Evolutionary conservation across 2,797 vertebrate genomes (phyloP), one percentile per base, ranked within the genome.

Genomic region (Dryobates pubescens): DNA sequence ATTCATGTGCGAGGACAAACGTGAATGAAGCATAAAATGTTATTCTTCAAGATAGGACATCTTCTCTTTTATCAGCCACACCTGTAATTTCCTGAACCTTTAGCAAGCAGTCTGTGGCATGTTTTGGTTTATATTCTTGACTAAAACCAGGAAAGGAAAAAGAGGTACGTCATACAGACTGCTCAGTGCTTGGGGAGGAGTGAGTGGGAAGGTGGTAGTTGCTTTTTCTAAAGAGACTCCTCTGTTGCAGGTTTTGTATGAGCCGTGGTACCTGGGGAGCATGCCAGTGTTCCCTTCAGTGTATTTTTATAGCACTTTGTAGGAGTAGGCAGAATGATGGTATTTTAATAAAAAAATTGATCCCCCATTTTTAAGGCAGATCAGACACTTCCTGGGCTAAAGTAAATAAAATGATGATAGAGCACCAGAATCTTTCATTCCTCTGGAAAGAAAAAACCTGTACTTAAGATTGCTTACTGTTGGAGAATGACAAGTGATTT

Each of bases 381-480:
- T 93, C 92, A 95, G 92, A 96, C 79, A 68, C 64, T 86, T 81
- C 68, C 84, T 86, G 92, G 65, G 53, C 68, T 67, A 78, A 84
- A 85, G 88, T 74, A 90, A 82, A 85, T 78, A 79, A 83, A 74
- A 77, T 54, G 17, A 69, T 71, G 73, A 71, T 64, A 47, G 10
- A 81, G 24, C 54, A 88, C 85, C 93, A 81, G 94, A 95, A 93
- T 73, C 93, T 56, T 89, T 96, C 89, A 82, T 88, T 80, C 49
- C 56, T 65, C 45, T 96, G 79, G 76, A 89, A 95, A 77, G 83
- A 92, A 88, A 77, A 92, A 89, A 92, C 82, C 41, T 63, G 62
- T 90, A 94, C 94, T 94, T 95, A 94, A 96, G 96, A 97, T 89
- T 92, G 94, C 84, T 93, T 93, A 94, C 95, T 97, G 92, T 82